Conservation (phyloP, 1,140 invertebrate species). For the Caenorhabditis remanei region DNA sequence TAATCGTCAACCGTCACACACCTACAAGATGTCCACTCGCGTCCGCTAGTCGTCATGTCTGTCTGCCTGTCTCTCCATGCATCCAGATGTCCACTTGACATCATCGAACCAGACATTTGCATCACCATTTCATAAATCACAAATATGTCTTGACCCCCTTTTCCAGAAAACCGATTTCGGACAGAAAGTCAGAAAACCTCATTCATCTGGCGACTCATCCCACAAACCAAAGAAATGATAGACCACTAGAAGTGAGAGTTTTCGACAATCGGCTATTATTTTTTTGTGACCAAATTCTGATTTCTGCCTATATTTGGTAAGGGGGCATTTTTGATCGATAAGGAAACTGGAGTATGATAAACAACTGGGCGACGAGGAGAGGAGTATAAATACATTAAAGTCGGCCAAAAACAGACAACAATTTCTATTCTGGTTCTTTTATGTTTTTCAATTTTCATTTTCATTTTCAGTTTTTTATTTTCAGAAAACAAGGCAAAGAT, state of each 20-base stretch:
- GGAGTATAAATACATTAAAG: background rate
- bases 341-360: background rate
- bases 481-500: background rate
- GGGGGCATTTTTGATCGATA: background rate
- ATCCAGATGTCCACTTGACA: too few relatives aligned
- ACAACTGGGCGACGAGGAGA: background rate
- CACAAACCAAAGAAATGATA: slow-evolving; percentile 12
- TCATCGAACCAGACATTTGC: too few relatives aligned
- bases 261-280: background rate
- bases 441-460: background rate
- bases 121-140: too few relatives aligned
- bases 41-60: too few relatives aligned
- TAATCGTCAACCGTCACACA: too few relatives aligned
- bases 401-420: background rate
- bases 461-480: too few relatives aligned
- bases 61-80: too few relatives aligned
- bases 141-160: too few relatives aligned
- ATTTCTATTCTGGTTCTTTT: background rate
- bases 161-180: too few relatives aligned
- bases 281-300: slow-evolving; percentile 36
- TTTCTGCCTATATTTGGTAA: background rate
- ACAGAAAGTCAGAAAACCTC: background rate
- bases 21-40: too few relatives aligned
- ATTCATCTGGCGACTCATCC: background rate
- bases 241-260: background rate